Percentiles rank a stretch among this genome's conserved stretches.
phyloP scores from a whole-genome alignment of 2,888 invertebrate species.

The Tachina lurida region DNA sequence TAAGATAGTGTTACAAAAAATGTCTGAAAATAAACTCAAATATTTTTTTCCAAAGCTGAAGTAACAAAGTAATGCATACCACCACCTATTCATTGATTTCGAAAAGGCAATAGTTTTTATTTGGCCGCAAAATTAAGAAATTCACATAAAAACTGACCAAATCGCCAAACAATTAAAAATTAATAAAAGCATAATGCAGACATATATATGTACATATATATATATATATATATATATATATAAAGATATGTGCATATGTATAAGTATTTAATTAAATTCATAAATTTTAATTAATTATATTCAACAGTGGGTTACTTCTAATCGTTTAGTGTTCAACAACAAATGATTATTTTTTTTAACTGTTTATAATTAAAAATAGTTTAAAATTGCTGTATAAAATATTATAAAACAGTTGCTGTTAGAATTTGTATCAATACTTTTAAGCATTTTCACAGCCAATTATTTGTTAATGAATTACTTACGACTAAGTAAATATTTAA shows the following conservation, averaged over 20 bases:
- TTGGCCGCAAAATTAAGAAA: neutral
- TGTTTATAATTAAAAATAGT: neutral
- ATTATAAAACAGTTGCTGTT: slow-evolving; percentile 6
- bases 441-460: slow-evolving; percentile 46
- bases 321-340: slow-evolving; percentile 8
- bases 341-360: neutral
- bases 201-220: neutral
- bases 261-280: neutral
- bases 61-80: too few species aligned
- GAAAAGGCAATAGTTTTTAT: neutral
- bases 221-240: neutral
- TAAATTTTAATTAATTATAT: neutral
- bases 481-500: slow-evolving; percentile 8
- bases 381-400: neutral
- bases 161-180: neutral
- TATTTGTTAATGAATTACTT: slow-evolving; percentile 54
- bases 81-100: too few species aligned
- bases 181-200: neutral
- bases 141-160: neutral
- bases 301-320: neutral
- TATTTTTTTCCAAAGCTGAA: too few species aligned
- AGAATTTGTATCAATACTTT: neutral
- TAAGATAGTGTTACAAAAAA: too few species aligned
- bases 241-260: neutral
- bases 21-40: too few species aligned